Conservation (phyloP, 2,888 invertebrate species). For the Bursaphelenchus okinawaensis region DNA sequence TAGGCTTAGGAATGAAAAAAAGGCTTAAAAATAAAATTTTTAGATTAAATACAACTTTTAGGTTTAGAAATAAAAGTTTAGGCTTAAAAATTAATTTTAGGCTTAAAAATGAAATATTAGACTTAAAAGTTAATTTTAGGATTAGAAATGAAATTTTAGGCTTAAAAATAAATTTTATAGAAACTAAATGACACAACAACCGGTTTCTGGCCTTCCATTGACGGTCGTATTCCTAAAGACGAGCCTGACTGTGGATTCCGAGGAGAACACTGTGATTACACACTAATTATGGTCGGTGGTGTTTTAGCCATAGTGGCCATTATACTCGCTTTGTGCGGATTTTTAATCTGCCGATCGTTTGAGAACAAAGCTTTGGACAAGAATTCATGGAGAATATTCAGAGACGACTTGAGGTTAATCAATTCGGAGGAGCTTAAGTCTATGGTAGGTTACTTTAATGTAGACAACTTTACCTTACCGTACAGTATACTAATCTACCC, state of each 20-base stretch:
- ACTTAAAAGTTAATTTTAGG: no score
- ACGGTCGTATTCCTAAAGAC: conserved; percentile 41
- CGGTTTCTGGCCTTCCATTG: conserved; percentile 48
- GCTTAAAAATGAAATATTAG: no score
- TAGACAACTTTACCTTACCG: not conserved
- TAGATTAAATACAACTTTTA: no score
- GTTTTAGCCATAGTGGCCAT: conserved; percentile 15
- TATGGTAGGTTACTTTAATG: conserved; percentile 31
- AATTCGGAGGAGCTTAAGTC: conserved; percentile 55
- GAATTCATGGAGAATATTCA: conserved; percentile 49
- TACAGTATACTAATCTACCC: no score
- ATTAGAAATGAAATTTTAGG: no score
- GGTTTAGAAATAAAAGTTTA: no score
- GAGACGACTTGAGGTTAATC: conserved; percentile 50
- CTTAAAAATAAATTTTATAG: conserved; percentile 12
- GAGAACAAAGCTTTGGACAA: conserved; percentile 48
- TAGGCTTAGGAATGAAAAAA: no score
- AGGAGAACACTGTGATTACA: conserved; percentile 37
- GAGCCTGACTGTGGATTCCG: conserved; percentile 46
- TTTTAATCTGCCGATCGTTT: conserved; percentile 34
- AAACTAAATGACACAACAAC: conserved; percentile 43
- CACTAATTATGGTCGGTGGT: conserved; percentile 31
- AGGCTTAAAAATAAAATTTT: no score
- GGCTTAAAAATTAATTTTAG: no score
- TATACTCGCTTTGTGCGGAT: conserved; percentile 20